Evolutionary conservation across 2,797 vertebrate genomes (phyloP).

Genomic region (Cygnus olor): DNA sequence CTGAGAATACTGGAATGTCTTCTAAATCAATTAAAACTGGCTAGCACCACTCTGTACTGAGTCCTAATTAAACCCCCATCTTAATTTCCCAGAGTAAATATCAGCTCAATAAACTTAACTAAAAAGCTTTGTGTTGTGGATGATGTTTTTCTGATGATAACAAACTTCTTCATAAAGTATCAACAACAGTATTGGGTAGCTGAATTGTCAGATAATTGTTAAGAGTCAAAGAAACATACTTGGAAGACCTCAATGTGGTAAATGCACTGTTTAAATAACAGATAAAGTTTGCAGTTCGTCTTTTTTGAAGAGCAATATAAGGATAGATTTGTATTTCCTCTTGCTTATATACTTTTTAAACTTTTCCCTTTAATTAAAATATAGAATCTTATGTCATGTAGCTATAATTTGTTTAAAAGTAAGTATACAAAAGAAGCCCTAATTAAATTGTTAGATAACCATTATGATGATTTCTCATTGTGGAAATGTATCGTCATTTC

Average conservation of each 20-base stretch:
- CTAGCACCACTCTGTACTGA: no score
- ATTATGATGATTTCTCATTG: slow-evolving; percentile 17
- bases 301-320: not conserved
- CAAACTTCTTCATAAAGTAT: not conserved
- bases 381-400: not conserved
- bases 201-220: not conserved
- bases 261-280: not conserved
- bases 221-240: not conserved
- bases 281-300: not conserved
- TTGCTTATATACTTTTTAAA: not conserved
- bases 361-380: not conserved
- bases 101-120: not conserved
- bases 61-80: not conserved
- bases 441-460: not conserved
- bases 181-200: not conserved
- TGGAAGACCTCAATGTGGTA: not conserved
- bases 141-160: not conserved
- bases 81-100: not conserved
- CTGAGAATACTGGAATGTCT: not conserved
- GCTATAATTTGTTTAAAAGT: not conserved
- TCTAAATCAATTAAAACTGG: not conserved
- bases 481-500: slow-evolving; percentile 37
- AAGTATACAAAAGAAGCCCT: not conserved
- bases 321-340: not conserved
- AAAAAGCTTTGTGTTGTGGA: not conserved